These are phyloP conservation scores for Rhinoptilus africanus DNA, from an alignment of 2,113 vertebrate genomes.

Conservation along the genomic window DNA sequence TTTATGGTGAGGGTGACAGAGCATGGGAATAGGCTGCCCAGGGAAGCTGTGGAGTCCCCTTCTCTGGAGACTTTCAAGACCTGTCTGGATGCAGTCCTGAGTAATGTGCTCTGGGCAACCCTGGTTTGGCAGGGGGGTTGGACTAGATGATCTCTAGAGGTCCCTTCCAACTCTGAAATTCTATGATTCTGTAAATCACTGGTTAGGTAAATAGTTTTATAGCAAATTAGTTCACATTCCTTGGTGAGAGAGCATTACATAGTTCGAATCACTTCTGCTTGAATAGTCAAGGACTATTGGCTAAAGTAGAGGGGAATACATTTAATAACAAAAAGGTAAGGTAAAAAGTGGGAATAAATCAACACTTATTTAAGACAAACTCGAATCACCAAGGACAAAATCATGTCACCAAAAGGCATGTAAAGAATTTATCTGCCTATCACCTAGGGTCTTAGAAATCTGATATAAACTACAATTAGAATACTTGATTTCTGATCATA, in stretches of 20 bases:
- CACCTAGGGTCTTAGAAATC: not conserved
- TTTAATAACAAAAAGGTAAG: not conserved
- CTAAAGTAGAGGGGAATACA: not conserved
- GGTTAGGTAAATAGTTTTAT: not conserved
- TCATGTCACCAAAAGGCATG: not conserved
- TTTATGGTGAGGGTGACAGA: too few relatives aligned
- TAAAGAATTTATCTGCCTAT: not conserved
- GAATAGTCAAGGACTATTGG: not conserved
- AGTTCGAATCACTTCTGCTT: not conserved
- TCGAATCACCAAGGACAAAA: not conserved
- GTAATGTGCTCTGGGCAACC: too few relatives aligned
- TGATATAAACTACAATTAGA: not conserved
- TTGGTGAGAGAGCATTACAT: not conserved
- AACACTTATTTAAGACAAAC: not conserved
- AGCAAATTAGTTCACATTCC: not conserved
- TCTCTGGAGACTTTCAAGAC: too few relatives aligned
- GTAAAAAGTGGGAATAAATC: not conserved
- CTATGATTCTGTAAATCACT: not conserved
- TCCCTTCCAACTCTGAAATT: too few relatives aligned
- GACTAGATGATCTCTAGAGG: too few relatives aligned
- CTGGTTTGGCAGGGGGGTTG: too few relatives aligned
- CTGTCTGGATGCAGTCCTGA: too few relatives aligned
- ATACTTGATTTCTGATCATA: not conserved
- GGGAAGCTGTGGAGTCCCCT: too few relatives aligned
- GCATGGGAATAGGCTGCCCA: too few relatives aligned